A percentile compares a stretch with the other conserved stretches of the same genome.
Evolutionary conservation across 1,140 invertebrate genomes (phyloP).

Genomic region (Bombus polaris): DNA sequence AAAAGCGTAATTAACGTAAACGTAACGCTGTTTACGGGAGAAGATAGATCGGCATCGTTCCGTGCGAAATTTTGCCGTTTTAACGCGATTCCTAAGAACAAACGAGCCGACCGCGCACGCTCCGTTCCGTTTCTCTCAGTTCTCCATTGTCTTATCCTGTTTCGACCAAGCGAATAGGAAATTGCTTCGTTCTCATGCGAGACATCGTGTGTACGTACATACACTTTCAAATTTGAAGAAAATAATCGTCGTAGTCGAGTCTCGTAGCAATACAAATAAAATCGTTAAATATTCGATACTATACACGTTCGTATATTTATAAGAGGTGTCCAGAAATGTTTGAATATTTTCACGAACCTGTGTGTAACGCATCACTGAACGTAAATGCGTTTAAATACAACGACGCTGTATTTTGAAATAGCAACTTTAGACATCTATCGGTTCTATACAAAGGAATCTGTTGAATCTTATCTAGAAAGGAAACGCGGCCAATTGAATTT

Average conservation of each 20-base stretch:
- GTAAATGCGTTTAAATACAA: too few relatives aligned
- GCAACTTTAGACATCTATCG: too few relatives aligned
- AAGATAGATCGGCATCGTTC: not conserved
- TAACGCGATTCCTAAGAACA: not conserved
- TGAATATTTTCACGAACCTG: too few relatives aligned
- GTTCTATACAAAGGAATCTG: not conserved
- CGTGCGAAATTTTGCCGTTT: not conserved
- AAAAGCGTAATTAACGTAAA: slow-evolving; percentile 37
- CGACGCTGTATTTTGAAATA: too few relatives aligned
- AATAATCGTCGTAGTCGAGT: too few relatives aligned
- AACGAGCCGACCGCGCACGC: not conserved
- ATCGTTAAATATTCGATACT: too few relatives aligned
- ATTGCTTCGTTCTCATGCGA: not conserved
- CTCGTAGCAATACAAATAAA: too few relatives aligned
- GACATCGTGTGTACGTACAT: not conserved
- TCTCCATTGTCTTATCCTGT: not conserved
- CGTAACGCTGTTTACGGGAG: slow-evolving; percentile 4
- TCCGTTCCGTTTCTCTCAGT: not conserved
- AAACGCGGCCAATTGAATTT: slow-evolving; percentile 22
- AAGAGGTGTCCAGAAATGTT: too few relatives aligned
- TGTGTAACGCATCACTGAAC: too few relatives aligned
- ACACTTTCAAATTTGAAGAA: too few relatives aligned
- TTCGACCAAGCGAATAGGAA: not conserved
- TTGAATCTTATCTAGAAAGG: slow-evolving; percentile 5
- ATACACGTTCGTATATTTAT: too few relatives aligned